Percentiles rank a stretch among this genome's conserved stretches.
Evolutionary conservation across 2,888 invertebrate genomes (phyloP).

Genomic region (Eupithecia dodoneata): DNA sequence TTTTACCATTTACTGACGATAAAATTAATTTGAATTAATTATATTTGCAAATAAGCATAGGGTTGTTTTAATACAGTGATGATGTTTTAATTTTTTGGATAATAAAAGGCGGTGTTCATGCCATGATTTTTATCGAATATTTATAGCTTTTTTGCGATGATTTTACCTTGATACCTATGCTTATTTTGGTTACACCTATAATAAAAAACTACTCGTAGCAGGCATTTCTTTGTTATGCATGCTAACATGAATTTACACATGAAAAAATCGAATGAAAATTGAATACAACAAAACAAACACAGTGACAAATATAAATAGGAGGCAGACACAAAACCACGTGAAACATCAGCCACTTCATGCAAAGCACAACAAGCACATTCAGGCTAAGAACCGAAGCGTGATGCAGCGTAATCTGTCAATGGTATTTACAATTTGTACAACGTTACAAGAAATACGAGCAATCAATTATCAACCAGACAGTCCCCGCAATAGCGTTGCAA

Average conservation of each 20-base stretch:
- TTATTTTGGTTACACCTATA: constrained; percentile 48
- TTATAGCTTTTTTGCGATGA: not conserved
- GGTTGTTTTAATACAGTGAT: constrained; percentile 4
- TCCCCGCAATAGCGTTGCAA: constrained; percentile 65
- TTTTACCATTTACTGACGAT: constrained; percentile 33
- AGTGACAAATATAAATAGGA: constrained; percentile 25
- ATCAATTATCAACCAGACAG: constrained; percentile 57
- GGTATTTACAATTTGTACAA: constrained; percentile 58
- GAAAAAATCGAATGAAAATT: constrained; percentile 11
- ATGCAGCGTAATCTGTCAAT: constrained; percentile 60
- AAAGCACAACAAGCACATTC: constrained; percentile 39
- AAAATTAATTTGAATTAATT: constrained; percentile 21
- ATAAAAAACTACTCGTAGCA: constrained; percentile 33
- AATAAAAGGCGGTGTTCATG: constrained; percentile 9
- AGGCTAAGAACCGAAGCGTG: constrained; percentile 42
- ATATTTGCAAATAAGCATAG: constrained; percentile 11
- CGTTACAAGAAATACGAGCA: constrained; percentile 40
- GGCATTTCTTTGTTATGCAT: constrained; percentile 36
- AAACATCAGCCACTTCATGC: constrained; percentile 31
- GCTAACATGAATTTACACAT: constrained; percentile 27
- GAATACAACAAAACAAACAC: constrained; percentile 26
- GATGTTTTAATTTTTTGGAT: constrained; percentile 6
- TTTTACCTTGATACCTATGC: not conserved
- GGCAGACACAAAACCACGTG: constrained; percentile 28
- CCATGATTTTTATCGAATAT: not conserved